Percentiles rank a stretch among this genome's conserved stretches.
phyloP scores from a whole-genome alignment of 2,888 invertebrate genomes.

The Cylindroiulus punctatus region DNA sequence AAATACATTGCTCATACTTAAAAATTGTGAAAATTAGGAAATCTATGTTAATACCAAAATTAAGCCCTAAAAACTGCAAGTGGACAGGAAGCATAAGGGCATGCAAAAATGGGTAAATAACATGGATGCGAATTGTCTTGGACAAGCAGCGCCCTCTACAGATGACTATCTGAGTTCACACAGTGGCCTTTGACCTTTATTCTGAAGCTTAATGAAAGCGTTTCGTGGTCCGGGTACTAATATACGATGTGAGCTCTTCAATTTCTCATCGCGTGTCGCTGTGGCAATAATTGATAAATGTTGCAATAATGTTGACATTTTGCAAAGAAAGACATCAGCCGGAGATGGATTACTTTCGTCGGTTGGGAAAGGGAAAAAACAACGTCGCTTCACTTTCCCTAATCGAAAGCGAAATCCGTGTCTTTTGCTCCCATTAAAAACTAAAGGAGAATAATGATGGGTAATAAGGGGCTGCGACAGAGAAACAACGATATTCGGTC shows the following conservation, averaged over 20 bases:
- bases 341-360: slow-evolving; percentile 48
- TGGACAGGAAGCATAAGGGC: too few relatives aligned
- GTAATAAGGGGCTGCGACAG: slow-evolving; percentile 42
- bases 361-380: slow-evolving; percentile 27
- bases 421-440: slow-evolving; percentile 46
- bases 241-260: not conserved
- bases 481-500: slow-evolving; percentile 6
- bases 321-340: slow-evolving; percentile 46
- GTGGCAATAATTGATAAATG: slow-evolving; percentile 46
- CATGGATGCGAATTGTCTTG: not conserved
- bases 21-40: too few relatives aligned
- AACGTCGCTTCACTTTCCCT: not conserved
- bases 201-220: not conserved
- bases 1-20: too few relatives aligned
- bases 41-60: too few relatives aligned
- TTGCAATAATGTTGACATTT: slow-evolving; percentile 42
- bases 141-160: not conserved
- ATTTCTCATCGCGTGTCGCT: not conserved
- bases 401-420: slow-evolving; percentile 48
- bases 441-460: slow-evolving; percentile 50
- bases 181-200: not conserved
- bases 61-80: too few relatives aligned
- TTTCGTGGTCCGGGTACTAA: not conserved
- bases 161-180: not conserved
- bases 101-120: too few relatives aligned